Percentiles rank a stretch among this genome's conserved stretches.
These are phyloP conservation scores for Melanaphis sacchari DNA, from an alignment of 1,140 invertebrate genomes.

Conservation along the genomic window DNA sequence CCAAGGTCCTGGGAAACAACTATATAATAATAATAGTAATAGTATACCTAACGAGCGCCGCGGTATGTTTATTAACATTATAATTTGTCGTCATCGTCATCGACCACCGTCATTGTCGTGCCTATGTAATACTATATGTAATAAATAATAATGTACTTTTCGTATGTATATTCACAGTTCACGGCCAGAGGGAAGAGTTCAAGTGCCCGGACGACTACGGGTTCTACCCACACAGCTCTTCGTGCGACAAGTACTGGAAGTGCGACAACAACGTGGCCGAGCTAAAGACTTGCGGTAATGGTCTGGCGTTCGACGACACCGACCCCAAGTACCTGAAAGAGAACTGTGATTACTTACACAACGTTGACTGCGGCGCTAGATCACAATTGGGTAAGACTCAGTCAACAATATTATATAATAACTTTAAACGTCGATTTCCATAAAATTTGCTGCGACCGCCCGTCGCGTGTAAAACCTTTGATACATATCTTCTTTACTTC, in stretches of 20 bases:
- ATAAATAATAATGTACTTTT: conserved; percentile 34
- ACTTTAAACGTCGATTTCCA: not conserved
- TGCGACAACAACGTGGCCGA: conserved; percentile 89
- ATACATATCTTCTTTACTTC: not conserved
- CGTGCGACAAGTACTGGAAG: conserved; percentile 96
- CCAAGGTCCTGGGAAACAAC: conserved; percentile 47
- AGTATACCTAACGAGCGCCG: not conserved
- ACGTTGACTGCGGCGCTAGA: conserved; percentile 92
- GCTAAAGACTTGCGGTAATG: conserved; percentile 92
- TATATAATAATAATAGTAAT: not conserved
- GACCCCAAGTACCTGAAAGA: conserved; percentile 90
- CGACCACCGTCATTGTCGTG: not conserved
- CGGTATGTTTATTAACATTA: not conserved
- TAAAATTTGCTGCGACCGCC: not conserved
- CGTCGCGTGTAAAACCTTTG: not conserved
- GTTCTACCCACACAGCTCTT: conserved; percentile 87
- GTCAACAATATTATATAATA: not conserved
- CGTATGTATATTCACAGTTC: conserved; percentile 50
- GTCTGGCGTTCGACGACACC: conserved; percentile 87
- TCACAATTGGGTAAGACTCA: conserved; percentile 73
- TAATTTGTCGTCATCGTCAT: not conserved
- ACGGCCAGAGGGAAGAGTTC: conserved; percentile 74
- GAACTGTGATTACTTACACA: conserved; percentile 94
- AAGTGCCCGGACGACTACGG: conserved; percentile 95
- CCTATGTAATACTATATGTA: not conserved